These are phyloP conservation scores for Mormyrus hasselquistii DNA, from an alignment of 2,797 vertebrate genomes.

Conservation along the genomic window DNA sequence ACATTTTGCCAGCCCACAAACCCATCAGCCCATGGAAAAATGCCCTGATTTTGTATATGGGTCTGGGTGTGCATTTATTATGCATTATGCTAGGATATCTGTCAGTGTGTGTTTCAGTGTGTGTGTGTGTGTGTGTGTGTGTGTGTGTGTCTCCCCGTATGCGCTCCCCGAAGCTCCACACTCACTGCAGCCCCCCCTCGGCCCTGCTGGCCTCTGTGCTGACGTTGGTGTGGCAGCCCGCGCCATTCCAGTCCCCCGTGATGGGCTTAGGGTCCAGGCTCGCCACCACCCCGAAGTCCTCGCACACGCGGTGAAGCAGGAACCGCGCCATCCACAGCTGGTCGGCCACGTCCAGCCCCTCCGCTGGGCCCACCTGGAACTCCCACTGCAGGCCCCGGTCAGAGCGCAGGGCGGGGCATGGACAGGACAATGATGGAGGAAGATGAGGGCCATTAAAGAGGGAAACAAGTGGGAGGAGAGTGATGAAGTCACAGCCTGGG, in stretches of 20 bases:
- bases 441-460: background rate
- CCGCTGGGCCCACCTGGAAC: constrained; percentile 78
- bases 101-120: background rate
- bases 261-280: constrained; percentile 79
- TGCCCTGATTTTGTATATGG: background rate
- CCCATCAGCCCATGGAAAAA: background rate
- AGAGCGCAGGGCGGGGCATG: background rate
- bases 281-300: constrained; percentile 77
- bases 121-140: background rate
- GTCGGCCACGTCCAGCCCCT: constrained; percentile 76
- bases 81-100: background rate
- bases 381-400: constrained; percentile 68
- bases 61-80: background rate
- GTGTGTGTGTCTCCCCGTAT: background rate
- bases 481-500: background rate
- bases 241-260: constrained; percentile 73
- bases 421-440: background rate
- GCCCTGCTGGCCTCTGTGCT: constrained; percentile 73
- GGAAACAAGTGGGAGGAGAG: background rate
- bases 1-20: background rate
- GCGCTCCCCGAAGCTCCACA: constrained; percentile 24
- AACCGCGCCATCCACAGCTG: constrained; percentile 81
- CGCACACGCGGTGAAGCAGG: constrained; percentile 76
- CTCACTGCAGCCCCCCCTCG: constrained; percentile 72
- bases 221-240: constrained; percentile 81